Percentiles rank a stretch among this genome's conserved stretches.
phyloP scores from a whole-genome alignment of 2,888 invertebrate genomes.

The Trachelus iudaicus region DNA sequence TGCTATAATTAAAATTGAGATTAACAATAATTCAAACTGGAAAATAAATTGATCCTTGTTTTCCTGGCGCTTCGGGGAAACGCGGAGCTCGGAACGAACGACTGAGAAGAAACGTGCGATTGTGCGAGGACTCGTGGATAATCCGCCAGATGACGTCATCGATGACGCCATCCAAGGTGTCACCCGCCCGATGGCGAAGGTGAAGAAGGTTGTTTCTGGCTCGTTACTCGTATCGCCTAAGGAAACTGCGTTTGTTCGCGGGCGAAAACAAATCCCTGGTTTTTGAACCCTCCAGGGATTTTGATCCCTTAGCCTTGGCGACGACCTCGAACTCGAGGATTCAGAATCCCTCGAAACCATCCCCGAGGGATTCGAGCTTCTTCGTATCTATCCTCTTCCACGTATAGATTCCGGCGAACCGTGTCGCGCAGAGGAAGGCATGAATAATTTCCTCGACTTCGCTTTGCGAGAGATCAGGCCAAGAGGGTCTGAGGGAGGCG shows the following conservation, averaged over 20 bases:
- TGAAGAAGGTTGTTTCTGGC: not conserved
- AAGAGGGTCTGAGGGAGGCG: too few relatives aligned
- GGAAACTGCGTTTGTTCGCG: slow-evolving; percentile 39
- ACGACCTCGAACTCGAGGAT: too few relatives aligned
- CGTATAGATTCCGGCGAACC: slow-evolving; percentile 26
- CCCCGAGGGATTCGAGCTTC: slow-evolving; percentile 26
- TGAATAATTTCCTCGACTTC: slow-evolving; percentile 47
- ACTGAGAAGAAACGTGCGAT: too few relatives aligned
- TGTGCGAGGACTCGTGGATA: too few relatives aligned
- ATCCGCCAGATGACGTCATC: too few relatives aligned
- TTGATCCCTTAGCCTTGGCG: slow-evolving; percentile 28
- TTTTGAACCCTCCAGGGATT: slow-evolving; percentile 49
- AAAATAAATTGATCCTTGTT: too few relatives aligned
- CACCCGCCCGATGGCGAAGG: not conserved
- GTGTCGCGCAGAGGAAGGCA: slow-evolving; percentile 43
- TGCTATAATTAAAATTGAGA: too few relatives aligned
- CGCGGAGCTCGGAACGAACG: too few relatives aligned
- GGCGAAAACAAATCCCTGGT: slow-evolving; percentile 53
- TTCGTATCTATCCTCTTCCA: slow-evolving; percentile 18
- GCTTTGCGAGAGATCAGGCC: slow-evolving; percentile 9
- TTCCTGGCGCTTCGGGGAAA: too few relatives aligned
- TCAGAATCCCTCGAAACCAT: slow-evolving; percentile 19
- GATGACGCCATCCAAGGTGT: too few relatives aligned
- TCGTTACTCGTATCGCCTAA: not conserved
- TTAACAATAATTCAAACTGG: too few relatives aligned